A percentile compares a stretch with the other conserved stretches of the same genome.
Evolutionary conservation across 2,113 vertebrate genomes (phyloP).

Genomic region (Hemibagrus wyckioides): DNA sequence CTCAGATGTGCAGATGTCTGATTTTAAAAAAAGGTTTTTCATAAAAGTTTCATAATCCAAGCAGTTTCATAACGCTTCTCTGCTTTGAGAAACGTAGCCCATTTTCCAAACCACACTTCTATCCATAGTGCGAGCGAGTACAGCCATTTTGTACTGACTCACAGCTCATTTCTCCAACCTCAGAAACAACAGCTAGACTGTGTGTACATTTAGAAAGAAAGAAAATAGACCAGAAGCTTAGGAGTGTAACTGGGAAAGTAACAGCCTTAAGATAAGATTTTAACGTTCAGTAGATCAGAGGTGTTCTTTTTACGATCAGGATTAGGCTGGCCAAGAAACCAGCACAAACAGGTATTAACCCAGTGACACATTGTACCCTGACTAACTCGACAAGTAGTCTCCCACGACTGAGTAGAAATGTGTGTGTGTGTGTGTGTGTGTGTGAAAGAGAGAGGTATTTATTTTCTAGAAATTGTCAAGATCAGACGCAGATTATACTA

Average conservation of each 20-base stretch:
- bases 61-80: background rate
- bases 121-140: background rate
- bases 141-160: conserved; percentile 21
- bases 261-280: conserved; percentile 42
- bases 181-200: background rate
- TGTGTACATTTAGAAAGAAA: background rate
- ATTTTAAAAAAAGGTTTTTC: background rate
- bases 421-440: conserved; percentile 8
- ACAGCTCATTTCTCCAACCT: background rate
- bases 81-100: background rate
- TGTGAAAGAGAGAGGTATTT: background rate
- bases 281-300: conserved; percentile 58
- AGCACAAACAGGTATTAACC: conserved; percentile 67
- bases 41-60: background rate
- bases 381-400: conserved; percentile 20
- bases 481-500: background rate
- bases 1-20: background rate
- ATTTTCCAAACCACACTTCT: background rate
- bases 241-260: conserved; percentile 47
- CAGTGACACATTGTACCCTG: conserved; percentile 56
- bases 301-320: conserved; percentile 47
- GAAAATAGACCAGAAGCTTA: background rate
- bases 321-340: conserved; percentile 59
- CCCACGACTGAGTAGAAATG: conserved; percentile 3
- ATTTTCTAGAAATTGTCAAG: background rate